Base-by-base conservation (phyloP, 1,140 invertebrate species). In the Meteorus sp. region DNA sequence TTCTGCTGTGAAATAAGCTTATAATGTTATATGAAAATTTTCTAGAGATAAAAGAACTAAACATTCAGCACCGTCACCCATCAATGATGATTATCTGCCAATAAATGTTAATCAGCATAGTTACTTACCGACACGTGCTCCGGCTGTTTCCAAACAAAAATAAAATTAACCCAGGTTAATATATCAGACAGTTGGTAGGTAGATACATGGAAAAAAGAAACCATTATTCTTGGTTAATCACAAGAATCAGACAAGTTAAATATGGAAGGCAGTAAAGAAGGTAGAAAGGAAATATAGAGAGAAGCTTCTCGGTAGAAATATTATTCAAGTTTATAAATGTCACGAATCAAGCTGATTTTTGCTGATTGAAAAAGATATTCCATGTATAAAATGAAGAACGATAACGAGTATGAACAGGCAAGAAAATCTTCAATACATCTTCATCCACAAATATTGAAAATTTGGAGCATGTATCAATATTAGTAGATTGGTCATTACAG, bases 71-170 rank as follows among this genome's bases (percentile, higher is more conserved):
- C 13, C 37, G 27, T 53, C 23, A n/a, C 5, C 20, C 9, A 47
- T 11, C 11, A 15, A 41, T 31, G 29, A 7, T 33, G 6, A 7
- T 50, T 20, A n/a, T 39, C 13, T 31, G 19, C n/a, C 2, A 13
- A 35, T 48, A 9, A 15, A 37, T 19, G 23, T 7, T 20, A 31
- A n/a, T 45, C 19, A 50, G 27, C 25, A n/a, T 56, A 60, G 25
- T 51, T 47, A 77, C 79, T 79, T 71, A 81, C 79, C 79, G 13
- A 80, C 73, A 59, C 79, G 76, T 60, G 77, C 76, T 76, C 75
- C 78, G 65, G 75, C 68, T 71, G 69, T 66, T 68, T 61, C 71
- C 68, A 65, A 71, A 73, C 64, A 74, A 39, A 56, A 45, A 48
- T 76, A 39, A 15, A 8, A 39, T n/a, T 15, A 39, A 39, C 13